Percentiles rank a stretch among this genome's conserved stretches.
phyloP scores from a whole-genome alignment of 2,888 invertebrate species.

The Andrena praecox region DNA sequence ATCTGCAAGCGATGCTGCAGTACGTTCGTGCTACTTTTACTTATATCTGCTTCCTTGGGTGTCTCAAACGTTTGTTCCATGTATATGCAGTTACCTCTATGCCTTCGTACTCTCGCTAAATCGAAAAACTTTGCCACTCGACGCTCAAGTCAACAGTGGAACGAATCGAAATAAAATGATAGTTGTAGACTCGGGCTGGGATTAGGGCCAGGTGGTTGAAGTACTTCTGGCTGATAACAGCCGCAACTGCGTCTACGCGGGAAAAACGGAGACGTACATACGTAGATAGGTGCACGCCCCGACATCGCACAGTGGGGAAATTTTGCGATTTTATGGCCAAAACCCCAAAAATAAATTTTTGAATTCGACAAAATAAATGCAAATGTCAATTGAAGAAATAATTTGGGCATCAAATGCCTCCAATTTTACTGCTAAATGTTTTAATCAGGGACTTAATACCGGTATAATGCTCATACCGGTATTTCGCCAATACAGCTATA shows the following conservation, averaged over 20 bases:
- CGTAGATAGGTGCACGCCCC: neutral
- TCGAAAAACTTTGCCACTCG: constrained; percentile 75
- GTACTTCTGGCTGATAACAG: constrained; percentile 45
- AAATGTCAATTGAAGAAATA: no score
- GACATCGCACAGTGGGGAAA: no score
- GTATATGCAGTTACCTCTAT: constrained; percentile 21
- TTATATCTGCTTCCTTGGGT: constrained; percentile 45
- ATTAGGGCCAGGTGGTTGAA: constrained; percentile 50
- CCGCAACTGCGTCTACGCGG: neutral
- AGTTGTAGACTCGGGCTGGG: constrained; percentile 49
- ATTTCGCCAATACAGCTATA: no score
- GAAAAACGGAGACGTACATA: neutral
- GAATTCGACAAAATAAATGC: no score
- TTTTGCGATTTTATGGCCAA: no score
- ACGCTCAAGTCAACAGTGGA: constrained; percentile 59
- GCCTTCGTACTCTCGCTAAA: constrained; percentile 60
- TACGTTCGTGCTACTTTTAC: constrained; percentile 52
- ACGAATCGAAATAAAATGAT: constrained; percentile 74
- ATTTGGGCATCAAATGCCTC: no score
- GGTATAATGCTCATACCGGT: no score
- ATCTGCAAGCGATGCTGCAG: constrained; percentile 52
- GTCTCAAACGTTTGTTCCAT: constrained; percentile 34
- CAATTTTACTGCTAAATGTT: no score
- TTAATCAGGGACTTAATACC: no score
- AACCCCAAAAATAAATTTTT: no score